Conservation (phyloP, 2,888 invertebrate genomes). For the Acrobasis repandana region DNA sequence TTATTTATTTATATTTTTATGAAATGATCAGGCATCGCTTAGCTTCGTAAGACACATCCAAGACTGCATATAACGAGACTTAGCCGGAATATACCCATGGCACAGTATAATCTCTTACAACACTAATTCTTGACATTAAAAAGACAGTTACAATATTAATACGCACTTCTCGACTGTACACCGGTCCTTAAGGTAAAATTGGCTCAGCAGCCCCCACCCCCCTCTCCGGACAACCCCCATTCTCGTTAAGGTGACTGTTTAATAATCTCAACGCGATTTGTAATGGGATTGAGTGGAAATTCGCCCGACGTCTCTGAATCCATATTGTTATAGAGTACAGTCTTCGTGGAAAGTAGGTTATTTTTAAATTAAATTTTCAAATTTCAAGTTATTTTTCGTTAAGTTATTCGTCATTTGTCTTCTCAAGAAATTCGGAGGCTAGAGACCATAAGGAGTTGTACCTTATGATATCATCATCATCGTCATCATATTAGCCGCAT, state of each 20-base stretch:
- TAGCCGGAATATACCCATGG: no score
- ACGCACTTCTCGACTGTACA: constrained; percentile 25
- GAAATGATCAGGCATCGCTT: no score
- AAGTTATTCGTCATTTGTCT: no score
- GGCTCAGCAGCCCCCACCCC: constrained; percentile 21
- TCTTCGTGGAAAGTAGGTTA: constrained; percentile 29
- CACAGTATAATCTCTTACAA: not conserved
- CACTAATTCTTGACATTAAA: constrained; percentile 5
- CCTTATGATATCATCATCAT: no score
- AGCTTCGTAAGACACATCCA: no score
- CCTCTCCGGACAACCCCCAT: constrained; percentile 37
- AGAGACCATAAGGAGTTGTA: no score
- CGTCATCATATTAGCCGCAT: no score
- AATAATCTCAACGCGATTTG: constrained; percentile 72
- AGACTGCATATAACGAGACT: no score
- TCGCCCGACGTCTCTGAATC: constrained; percentile 46
- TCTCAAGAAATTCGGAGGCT: no score
- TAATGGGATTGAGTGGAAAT: constrained; percentile 67
- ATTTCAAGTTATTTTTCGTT: no score
- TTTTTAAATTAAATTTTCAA: not conserved
- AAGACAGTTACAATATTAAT: constrained; percentile 17
- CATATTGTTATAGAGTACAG: constrained; percentile 54
- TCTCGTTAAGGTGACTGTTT: constrained; percentile 72
- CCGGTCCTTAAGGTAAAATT: constrained; percentile 30
- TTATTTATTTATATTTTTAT: no score